Evolutionary conservation across 2,113 vertebrate genomes (phyloP).

Genomic region (Procavia capensis): DNA sequence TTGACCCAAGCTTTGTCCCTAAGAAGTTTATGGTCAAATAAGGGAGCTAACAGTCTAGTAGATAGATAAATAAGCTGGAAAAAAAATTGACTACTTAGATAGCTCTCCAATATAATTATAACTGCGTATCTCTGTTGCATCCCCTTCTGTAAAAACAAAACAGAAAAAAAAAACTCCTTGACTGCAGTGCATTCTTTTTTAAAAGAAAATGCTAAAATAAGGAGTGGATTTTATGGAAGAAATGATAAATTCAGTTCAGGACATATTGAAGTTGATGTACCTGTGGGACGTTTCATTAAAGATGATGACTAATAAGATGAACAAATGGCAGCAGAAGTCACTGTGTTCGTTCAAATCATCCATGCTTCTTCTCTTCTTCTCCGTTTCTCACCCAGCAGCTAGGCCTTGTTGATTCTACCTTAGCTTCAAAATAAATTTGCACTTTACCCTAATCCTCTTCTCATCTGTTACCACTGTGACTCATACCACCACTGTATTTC

Average conservation of each 20-base stretch:
- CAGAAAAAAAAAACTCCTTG: not conserved
- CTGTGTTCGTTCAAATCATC: not conserved
- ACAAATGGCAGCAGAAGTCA: not conserved
- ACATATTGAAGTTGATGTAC: not conserved
- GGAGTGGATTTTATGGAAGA: not conserved
- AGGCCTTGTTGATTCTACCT: not conserved
- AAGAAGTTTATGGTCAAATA: not conserved
- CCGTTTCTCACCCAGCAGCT: not conserved
- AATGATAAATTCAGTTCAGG: not conserved
- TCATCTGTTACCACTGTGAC: not conserved
- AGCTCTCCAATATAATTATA: not conserved
- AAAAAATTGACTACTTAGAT: not conserved
- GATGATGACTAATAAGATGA: not conserved
- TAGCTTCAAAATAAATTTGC: not conserved
- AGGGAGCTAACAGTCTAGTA: not conserved
- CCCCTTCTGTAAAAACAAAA: not conserved
- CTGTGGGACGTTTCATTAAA: not conserved
- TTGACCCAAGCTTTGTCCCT: not conserved
- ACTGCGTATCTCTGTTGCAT: not conserved
- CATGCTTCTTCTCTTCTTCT: not conserved
- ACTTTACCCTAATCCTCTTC: not conserved
- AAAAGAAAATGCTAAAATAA: slow-evolving; percentile 2
- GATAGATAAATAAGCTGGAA: slow-evolving; percentile 20
- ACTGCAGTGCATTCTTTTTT: not conserved
- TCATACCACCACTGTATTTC: not conserved